Base-by-base conservation (phyloP, 2,797 vertebrate species). In the Trachops cirrhosus region DNA sequence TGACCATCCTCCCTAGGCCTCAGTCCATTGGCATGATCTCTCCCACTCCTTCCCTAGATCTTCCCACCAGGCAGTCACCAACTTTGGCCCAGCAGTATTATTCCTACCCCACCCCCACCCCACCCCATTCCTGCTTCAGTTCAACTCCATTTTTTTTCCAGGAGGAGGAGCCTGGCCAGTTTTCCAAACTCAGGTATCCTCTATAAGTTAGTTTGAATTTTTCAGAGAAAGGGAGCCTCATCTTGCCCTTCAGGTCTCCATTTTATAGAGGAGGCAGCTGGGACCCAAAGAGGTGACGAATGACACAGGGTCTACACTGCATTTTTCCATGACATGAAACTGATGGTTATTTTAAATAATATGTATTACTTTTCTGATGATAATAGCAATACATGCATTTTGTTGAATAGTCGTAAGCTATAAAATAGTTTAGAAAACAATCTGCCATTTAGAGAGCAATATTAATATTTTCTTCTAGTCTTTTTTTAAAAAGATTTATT, bases 121-220 rank as follows among this genome's bases (percentile, higher is more conserved):
- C 19, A 39, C 2, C 11, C 59, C 75, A 46, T 78, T 70, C 46
- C 37, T 89, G 37, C 50, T 59, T 79, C 54, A 44, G 18, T 34
- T 74, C 44, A 52, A 32, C 32, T 62, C 24, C 15, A 14, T 15
- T 54, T 82, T 82, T 89, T 78, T 44, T 10, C 59, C 75, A 46
- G 48, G 24, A 70, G 6, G 44, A 83, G 71, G 19, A 93, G 5
- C 24, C 48, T 67, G 70, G n/a, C n/a, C 71, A 29, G 32, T 67
- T 92, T 96, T 75, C 79, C 39, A 57, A 91, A 80, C 9, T 44
- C 41, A 7, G 16, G 44, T 59, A 52, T 6, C 18, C 32, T n/a
- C 73, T 59, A 29, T 10, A 75, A 62, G 44, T 89, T 90, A 86
- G 46, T 93, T 87, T 84, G 57, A 82, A 37, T 39, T 95, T 96